Conservation (phyloP, 2,888 invertebrate species). For the Melanargia galathea region DNA sequence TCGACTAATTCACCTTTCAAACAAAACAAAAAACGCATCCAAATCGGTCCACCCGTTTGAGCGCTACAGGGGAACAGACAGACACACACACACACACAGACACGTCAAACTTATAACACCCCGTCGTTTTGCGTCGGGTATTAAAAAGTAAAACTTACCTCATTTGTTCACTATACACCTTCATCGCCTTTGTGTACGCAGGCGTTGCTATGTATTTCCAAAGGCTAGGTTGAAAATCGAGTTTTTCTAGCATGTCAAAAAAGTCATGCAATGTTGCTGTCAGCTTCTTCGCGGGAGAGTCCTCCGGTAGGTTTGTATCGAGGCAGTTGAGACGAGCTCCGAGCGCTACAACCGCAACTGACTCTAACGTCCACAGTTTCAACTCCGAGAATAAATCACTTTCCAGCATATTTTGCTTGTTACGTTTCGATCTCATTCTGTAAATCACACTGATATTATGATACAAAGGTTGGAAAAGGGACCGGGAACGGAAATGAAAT, state of each 20-base stretch:
- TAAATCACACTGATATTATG: too few relatives aligned
- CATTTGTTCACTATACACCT: constrained; percentile 50
- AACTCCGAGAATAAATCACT: too few relatives aligned
- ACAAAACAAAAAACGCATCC: too few relatives aligned
- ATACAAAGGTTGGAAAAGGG: too few relatives aligned
- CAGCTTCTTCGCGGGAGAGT: constrained; percentile 59
- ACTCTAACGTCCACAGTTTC: constrained; percentile 85
- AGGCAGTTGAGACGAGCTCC: constrained; percentile 67
- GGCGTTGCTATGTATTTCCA: constrained; percentile 59
- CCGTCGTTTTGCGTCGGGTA: too few relatives aligned
- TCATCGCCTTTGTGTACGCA: constrained; percentile 56
- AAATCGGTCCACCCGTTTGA: too few relatives aligned
- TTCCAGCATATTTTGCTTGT: constrained; percentile 80
- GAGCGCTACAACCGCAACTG: constrained; percentile 65
- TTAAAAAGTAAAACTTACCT: constrained; percentile 53
- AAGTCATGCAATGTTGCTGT: constrained; percentile 61
- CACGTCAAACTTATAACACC: too few relatives aligned
- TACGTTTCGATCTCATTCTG: constrained; percentile 77
- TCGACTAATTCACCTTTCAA: too few relatives aligned
- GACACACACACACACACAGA: too few relatives aligned
- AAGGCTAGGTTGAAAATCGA: constrained; percentile 59
- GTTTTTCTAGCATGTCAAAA: constrained; percentile 53
- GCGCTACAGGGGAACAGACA: too few relatives aligned
- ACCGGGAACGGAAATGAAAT: too few relatives aligned
- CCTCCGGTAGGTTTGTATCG: constrained; percentile 54